These are phyloP conservation scores for Acronicta leporina DNA, from an alignment of 2,888 invertebrate genomes.

Conservation along the genomic window DNA sequence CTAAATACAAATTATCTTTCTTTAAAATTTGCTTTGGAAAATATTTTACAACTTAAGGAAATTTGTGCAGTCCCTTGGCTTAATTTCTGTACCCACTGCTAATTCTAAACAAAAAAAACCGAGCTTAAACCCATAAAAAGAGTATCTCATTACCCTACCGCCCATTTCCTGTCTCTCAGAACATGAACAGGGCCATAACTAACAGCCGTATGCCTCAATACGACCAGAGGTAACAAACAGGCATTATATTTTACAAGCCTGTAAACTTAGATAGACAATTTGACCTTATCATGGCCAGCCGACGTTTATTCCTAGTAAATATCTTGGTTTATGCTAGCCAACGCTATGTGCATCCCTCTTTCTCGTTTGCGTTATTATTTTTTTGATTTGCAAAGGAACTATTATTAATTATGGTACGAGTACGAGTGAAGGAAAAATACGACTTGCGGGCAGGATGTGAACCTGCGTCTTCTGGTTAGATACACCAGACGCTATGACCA, in stretches of 20 bases:
- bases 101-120: slow-evolving; percentile 1
- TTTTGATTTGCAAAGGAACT: no score
- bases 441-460: no score
- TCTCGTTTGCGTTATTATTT: background rate
- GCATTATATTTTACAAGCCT: slow-evolving; percentile 53
- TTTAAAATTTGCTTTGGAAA: no score
- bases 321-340: slow-evolving; percentile 47
- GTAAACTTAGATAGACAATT: slow-evolving; percentile 56
- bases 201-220: slow-evolving; percentile 37
- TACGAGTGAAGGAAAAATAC: no score
- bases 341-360: slow-evolving; percentile 5
- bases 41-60: no score
- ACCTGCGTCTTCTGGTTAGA: no score
- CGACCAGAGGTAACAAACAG: slow-evolving; percentile 20
- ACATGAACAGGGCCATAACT: slow-evolving; percentile 51
- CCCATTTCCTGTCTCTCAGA: slow-evolving; percentile 45
- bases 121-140: slow-evolving; percentile 17
- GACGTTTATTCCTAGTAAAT: slow-evolving; percentile 55
- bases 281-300: slow-evolving; percentile 49
- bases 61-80: no score
- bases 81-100: no score
- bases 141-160: slow-evolving; percentile 22
- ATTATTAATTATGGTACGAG: no score
- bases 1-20: no score
- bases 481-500: no score